Evolutionary conservation across 2,888 invertebrate genomes (phyloP).

Genomic region (Callimorpha dominula): DNA sequence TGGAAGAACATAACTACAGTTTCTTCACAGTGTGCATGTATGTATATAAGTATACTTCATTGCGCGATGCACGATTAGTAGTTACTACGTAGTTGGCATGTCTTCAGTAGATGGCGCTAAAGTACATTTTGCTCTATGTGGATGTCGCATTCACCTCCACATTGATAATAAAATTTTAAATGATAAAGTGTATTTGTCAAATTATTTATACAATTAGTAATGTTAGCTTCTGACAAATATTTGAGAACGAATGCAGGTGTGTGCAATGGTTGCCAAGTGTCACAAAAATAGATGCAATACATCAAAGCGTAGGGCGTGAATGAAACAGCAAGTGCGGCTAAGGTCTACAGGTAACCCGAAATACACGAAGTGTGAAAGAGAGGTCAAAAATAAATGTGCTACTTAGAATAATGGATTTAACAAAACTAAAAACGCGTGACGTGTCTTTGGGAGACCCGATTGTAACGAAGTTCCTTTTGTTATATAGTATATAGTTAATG

Average conservation of each 20-base stretch:
- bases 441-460: no score
- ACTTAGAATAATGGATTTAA: no score
- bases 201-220: slow-evolving; percentile 1
- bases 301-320: background rate
- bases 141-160: no score
- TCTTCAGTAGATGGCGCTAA: background rate
- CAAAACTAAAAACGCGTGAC: no score
- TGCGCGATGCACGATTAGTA: background rate
- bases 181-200: background rate
- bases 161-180: background rate
- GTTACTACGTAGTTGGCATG: background rate
- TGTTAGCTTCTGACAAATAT: background rate
- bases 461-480: no score
- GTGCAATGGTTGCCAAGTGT: slow-evolving; percentile 8
- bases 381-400: background rate
- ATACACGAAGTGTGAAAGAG: background rate
- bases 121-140: background rate
- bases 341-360: background rate
- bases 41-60: background rate
- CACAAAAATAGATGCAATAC: slow-evolving; percentile 13
- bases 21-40: no score
- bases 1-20: no score
- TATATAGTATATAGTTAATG: no score
- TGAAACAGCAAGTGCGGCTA: background rate
- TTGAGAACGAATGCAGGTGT: background rate